A percentile compares a stretch with the other conserved stretches of the same genome.
phyloP scores from a whole-genome alignment of 2,797 vertebrate species.

The Poecilia gillii region DNA sequence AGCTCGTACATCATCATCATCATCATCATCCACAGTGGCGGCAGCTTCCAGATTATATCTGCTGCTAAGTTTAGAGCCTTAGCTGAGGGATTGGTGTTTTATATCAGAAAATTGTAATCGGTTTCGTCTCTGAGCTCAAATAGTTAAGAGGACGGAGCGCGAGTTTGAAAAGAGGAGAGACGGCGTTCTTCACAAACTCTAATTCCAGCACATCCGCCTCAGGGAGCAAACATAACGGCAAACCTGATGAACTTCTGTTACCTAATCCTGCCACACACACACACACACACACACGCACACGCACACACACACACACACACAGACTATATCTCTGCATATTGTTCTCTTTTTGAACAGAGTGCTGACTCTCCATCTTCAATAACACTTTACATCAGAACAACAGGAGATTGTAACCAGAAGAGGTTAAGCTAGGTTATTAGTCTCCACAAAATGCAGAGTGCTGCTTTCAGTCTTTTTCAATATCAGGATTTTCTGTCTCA shows the following conservation, averaged over 20 bases:
- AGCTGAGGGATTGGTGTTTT: constrained; percentile 8
- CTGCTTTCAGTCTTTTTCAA: constrained; percentile 1
- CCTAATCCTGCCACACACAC: constrained; percentile 72
- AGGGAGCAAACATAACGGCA: constrained; percentile 66
- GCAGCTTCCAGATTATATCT: constrained; percentile 45
- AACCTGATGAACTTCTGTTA: constrained; percentile 79
- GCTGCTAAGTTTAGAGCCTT: constrained; percentile 25
- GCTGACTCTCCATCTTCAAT: constrained; percentile 35
- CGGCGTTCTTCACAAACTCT: constrained; percentile 44
- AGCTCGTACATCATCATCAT: constrained; percentile 34
- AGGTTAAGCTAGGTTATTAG: not conserved
- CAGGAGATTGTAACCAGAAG: constrained; percentile 8
- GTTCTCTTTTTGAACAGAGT: constrained; percentile 28
- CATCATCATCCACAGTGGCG: constrained; percentile 13
- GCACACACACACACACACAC: not conserved
- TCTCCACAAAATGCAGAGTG: constrained; percentile 9
- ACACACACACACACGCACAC: not conserved
- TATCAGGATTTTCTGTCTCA: not conserved
- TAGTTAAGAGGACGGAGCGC: constrained; percentile 55
- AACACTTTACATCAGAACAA: constrained; percentile 45
- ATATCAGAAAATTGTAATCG: constrained; percentile 44
- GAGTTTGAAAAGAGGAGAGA: constrained; percentile 20
- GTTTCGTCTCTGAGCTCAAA: constrained; percentile 57
- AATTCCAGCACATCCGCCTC: constrained; percentile 67
- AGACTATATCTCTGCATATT: constrained; percentile 17